Base-by-base conservation (phyloP, 2,888 invertebrate genomes). In the Minunthozetes semirufus region DNA sequence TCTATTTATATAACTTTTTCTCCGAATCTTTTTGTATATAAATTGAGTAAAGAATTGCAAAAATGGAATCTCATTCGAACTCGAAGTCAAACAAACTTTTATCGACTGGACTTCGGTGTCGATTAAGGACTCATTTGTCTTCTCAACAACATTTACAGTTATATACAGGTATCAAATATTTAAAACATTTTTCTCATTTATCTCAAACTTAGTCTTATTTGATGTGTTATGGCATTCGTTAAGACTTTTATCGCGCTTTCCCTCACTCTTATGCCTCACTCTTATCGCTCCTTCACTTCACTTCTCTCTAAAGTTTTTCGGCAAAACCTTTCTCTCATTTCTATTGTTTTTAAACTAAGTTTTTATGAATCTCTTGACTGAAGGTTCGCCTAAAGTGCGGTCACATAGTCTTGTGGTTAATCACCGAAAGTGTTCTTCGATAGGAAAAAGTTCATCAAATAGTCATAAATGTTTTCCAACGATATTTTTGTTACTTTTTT, bases 1-100 rank as follows among this genome's bases (percentile, higher is more conserved):
- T 59, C 59, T 59, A 59, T 59, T 59, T 59, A 59, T 59, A 59
- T 59, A 59, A 59, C 59, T 59, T 59, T 59, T 59, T 59, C 59
- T 59, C 6, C 27, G 59, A 59, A 59, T 59, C 27, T 59, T 17
- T 56, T 56, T 56, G 22, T 22, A 56, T 56, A 59, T 27, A 27
- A 27, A 27, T 17, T 27, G 13, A 17, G 27, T 33, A 29, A 5
- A 59, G 15, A 59, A 59, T 11, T 1, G 27, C 29, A 29, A 59
- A 56, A 56, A 59, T 59, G 59, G 59, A 29, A 59, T 29, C 29
- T 59, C 59, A 22, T 9, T 29, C 22, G 8, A 59, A 59, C 29
- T 59, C 27, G 19, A 29, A 29, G 6, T 29, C 13, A 9, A 13
- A 59, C 5, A 59, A 59, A 59, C 27, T 59, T 59, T 59, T 59